Evolutionary conservation across 53 echinoderm and acorn worm genomes (phyloP).

Genomic region (Paracentrotus lividus): DNA sequence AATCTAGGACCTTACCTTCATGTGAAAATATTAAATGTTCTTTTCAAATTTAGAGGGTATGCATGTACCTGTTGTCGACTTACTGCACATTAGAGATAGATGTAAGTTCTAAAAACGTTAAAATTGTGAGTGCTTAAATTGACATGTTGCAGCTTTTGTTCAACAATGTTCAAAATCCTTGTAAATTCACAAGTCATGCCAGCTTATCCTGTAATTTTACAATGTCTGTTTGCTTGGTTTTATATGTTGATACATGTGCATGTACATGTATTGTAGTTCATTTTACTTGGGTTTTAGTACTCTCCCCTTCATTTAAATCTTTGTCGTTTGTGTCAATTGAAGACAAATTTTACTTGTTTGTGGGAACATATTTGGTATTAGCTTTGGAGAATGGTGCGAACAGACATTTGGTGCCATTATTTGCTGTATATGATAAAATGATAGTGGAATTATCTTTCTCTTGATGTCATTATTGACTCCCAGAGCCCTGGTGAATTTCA

Average conservation of each 20-base stretch:
- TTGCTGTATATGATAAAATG: too few species aligned
- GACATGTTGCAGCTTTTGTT: slow-evolving; percentile 22
- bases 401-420: too few species aligned
- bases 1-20: background rate
- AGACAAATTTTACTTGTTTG: too few species aligned
- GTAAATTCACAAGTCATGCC: background rate
- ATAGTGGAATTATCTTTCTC: too few species aligned
- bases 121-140: background rate
- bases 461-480: too few species aligned
- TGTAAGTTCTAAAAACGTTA: background rate
- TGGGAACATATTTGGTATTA: too few species aligned
- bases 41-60: background rate
- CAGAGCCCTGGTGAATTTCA: background rate
- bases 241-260: background rate
- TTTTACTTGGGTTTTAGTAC: background rate
- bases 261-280: background rate
- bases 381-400: too few species aligned
- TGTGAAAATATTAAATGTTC: background rate
- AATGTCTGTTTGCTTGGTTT: background rate
- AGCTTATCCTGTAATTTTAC: too few species aligned
- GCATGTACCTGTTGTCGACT: slow-evolving; percentile 1
- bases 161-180: background rate
- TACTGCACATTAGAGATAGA: slow-evolving; percentile 2
- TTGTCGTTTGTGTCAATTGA: background rate
- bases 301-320: background rate